Conservation (phyloP, 2,888 invertebrate genomes). For the Lacanobia wlatinum region DNA sequence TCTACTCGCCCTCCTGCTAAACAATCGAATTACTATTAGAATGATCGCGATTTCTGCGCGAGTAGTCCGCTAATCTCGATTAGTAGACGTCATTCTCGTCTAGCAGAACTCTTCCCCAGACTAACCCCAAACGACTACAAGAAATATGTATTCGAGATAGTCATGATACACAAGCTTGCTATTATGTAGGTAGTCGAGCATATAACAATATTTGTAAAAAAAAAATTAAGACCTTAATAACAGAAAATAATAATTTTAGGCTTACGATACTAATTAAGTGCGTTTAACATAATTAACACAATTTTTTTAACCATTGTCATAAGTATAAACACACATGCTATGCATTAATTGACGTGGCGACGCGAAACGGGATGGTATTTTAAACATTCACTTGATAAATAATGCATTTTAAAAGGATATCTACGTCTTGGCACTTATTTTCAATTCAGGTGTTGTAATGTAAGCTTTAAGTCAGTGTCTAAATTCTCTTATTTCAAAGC, state of each 20-base stretch:
- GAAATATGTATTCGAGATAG: neutral
- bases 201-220: conserved; percentile 11
- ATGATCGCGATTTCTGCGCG: neutral
- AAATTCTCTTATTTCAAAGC: neutral
- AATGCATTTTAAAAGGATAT: too few relatives aligned
- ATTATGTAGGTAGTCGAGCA: conserved; percentile 6
- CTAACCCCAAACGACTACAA: neutral
- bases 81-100: conserved; percentile 16
- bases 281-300: conserved; percentile 14
- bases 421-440: neutral
- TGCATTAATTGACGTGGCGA: conserved; percentile 19
- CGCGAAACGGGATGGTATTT: neutral
- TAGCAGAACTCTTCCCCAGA: conserved; percentile 3
- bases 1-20: conserved; percentile 6
- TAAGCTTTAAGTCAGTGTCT: neutral
- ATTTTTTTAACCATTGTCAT: conserved; percentile 14
- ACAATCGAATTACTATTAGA: neutral
- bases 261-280: conserved; percentile 43
- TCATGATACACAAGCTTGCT: conserved; percentile 16
- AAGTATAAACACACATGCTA: conserved; percentile 46
- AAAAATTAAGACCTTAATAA: conserved; percentile 12
- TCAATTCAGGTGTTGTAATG: neutral
- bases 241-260: conserved; percentile 30
- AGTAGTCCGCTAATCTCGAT: conserved; percentile 10
- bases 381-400: neutral